These are phyloP conservation scores for Acanthis flammea DNA, from an alignment of 2,797 vertebrate genomes.

Conservation along the genomic window DNA sequence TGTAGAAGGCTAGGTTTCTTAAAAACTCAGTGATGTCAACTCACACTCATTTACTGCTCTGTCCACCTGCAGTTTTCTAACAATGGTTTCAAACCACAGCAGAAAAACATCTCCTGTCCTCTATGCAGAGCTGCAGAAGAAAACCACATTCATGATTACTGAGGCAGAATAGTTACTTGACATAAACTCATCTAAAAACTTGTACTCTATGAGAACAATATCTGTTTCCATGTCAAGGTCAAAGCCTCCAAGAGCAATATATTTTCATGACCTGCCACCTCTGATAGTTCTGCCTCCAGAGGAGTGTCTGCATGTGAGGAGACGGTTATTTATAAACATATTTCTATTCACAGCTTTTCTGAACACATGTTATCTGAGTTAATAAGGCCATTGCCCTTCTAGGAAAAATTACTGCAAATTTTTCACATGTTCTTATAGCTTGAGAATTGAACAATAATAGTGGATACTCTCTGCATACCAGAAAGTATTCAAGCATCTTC, in stretches of 20 bases:
- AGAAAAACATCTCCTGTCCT: conserved; percentile 33
- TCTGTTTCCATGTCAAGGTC: neutral
- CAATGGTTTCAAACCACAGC: conserved; percentile 12
- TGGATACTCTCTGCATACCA: neutral
- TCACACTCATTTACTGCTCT: neutral
- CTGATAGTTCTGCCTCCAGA: neutral
- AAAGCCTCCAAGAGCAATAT: neutral
- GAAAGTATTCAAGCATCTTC: neutral
- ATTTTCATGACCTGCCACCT: neutral
- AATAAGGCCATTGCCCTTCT: neutral
- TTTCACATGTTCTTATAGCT: neutral
- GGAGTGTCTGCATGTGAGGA: neutral
- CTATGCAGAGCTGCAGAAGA: conserved; percentile 24
- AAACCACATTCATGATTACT: neutral
- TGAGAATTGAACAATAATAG: neutral
- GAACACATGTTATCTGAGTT: neutral
- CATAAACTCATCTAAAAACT: neutral
- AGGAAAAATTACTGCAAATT: neutral
- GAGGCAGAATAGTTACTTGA: neutral
- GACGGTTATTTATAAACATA: neutral
- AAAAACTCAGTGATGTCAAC: conserved; percentile 73
- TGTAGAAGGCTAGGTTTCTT: conserved; percentile 82
- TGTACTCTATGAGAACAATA: neutral
- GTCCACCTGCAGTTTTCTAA: conserved; percentile 42
- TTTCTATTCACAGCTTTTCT: neutral